Evolutionary conservation across 2,888 invertebrate genomes (phyloP).

Genomic region (Latheticus oryzae): DNA sequence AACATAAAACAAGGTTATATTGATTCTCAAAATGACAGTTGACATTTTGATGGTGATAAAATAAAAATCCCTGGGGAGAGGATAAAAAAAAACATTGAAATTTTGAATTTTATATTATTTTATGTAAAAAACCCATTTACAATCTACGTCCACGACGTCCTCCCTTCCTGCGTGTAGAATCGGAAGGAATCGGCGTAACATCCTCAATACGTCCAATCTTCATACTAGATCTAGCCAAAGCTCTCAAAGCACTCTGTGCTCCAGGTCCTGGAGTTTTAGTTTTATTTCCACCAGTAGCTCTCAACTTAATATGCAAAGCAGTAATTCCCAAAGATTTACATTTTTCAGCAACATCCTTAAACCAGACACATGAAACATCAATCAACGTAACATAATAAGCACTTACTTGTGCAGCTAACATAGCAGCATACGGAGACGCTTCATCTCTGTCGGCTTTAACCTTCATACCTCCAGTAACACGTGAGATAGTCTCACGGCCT

Average conservation of each 20-base stretch:
- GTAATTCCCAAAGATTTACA: constrained; percentile 98
- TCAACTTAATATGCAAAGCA: constrained; percentile 96
- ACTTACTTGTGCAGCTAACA: constrained; percentile 97
- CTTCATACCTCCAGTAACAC: constrained; percentile 99
- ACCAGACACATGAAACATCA: constrained; percentile 9
- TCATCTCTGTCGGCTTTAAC: constrained; percentile 99
- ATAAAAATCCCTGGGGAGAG: too few relatives aligned
- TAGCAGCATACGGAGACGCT: constrained; percentile 99
- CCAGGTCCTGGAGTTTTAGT: constrained; percentile 99
- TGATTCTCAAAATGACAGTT: too few relatives aligned
- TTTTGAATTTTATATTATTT: constrained; percentile 20
- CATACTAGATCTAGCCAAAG: constrained; percentile 98
- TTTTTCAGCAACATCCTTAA: constrained; percentile 95
- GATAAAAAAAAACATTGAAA: too few relatives aligned
- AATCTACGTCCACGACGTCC: constrained; percentile 99
- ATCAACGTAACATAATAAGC: constrained; percentile 10
- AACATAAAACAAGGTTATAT: too few relatives aligned
- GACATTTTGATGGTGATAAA: too few relatives aligned
- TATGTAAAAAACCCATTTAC: constrained; percentile 71
- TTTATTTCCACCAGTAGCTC: constrained; percentile 95
- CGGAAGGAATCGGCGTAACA: constrained; percentile 99
- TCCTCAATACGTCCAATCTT: constrained; percentile 99
- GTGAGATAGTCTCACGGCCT: constrained; percentile 92
- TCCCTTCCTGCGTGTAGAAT: constrained; percentile 99
- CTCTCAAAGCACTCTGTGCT: constrained; percentile 97